Evolutionary conservation across 1,140 invertebrate species (phyloP), one percentile per base, ranked within the genome.

Genomic region (Neodiprion pinetum): DNA sequence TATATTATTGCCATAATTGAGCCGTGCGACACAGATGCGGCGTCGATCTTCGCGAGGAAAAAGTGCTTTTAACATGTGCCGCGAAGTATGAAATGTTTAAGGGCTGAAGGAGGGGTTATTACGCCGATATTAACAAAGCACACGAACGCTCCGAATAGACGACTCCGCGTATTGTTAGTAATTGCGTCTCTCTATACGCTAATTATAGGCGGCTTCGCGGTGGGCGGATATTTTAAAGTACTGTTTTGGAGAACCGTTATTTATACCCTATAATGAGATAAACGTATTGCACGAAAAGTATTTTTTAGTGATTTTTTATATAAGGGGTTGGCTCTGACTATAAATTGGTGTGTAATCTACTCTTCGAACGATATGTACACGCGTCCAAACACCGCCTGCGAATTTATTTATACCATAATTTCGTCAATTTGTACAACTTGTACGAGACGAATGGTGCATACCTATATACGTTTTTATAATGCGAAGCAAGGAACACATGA

Each of bases 191-290:
- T 40, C 28, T 40, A 40, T 40, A 40, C 28, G 28, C 28, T 40
- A 40, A 40, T 40, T 40, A 40, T 40, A 40, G 28, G 28, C 28
- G 28, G 28, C 2, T 40, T 40, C 2, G 28, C 28, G 28, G 28
- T 40, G 28, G 28, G 28, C 4, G 53, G 53, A 17, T 12, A 17
- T 61, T 40, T 61, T 61, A 61, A 61, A 61, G 8, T 61, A 61
- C n/a, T 61, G 53, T 61, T 61, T 61, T 61, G 53, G 53, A 61
- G n/a, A 61, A 61, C n/a, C n/a, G 53, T 61, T 61, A 40, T 40
- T 61, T 14, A 61, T 61, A 7, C 11, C 53, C 28, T 12, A 61
- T 9, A 61, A 61, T 61, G 53, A 61, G 53, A 61, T 61, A 61
- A 61, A 61, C 53, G 53, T 61, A 61, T 61, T 61, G 28, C 28